Percentiles rank a stretch among this genome's conserved stretches.
These are phyloP conservation scores for Neoniphon sammara DNA, from an alignment of 2,797 vertebrate genomes.

Conservation along the genomic window DNA sequence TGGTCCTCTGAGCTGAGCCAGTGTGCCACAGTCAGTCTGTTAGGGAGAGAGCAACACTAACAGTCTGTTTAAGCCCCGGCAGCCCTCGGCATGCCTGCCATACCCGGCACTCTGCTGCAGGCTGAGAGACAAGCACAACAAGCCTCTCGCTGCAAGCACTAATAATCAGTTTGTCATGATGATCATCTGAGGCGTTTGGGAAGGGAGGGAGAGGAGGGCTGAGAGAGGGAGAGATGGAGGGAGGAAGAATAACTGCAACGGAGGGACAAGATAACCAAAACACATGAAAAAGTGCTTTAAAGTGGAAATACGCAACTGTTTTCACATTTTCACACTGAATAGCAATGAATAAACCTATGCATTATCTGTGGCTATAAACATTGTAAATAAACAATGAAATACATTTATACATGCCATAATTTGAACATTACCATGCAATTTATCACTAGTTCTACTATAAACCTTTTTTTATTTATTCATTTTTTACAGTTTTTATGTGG, in stretches of 20 bases:
- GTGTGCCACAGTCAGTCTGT: constrained; percentile 9
- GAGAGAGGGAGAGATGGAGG: neutral
- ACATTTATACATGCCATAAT: too few species aligned
- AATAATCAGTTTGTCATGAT: constrained; percentile 15
- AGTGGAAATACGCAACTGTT: neutral
- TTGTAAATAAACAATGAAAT: too few species aligned
- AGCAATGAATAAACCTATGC: too few species aligned
- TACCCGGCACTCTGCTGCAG: constrained; percentile 16
- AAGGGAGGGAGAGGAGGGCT: neutral
- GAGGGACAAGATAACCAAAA: neutral
- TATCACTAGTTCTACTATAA: too few species aligned
- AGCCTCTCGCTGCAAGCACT: constrained; percentile 22
- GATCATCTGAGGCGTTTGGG: constrained; percentile 23
- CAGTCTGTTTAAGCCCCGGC: neutral
- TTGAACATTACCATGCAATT: too few species aligned
- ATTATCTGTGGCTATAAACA: too few species aligned
- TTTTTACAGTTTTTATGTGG: too few species aligned
- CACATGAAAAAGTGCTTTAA: neutral
- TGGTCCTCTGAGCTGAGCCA: constrained; percentile 37
- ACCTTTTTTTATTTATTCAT: too few species aligned
- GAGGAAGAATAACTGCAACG: neutral
- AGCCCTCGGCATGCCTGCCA: constrained; percentile 48
- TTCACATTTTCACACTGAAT: neutral
- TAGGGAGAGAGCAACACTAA: constrained; percentile 12
- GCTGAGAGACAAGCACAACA: constrained; percentile 33